Evolutionary conservation across 2,888 invertebrate genomes (phyloP).

Genomic region (Uropetala carovei): DNA sequence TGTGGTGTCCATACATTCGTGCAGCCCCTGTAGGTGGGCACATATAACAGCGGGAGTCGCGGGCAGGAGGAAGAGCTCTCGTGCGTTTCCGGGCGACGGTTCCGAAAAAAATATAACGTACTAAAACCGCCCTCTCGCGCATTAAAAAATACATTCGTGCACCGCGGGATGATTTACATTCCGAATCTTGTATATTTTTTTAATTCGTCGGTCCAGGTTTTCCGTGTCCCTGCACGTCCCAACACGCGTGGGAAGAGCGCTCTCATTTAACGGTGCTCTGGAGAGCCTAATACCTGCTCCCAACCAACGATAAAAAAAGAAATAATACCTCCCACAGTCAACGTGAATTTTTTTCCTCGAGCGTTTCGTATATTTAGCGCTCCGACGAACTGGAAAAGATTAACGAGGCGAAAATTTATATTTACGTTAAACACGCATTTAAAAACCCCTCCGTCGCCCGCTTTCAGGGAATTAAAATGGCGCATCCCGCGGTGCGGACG

Average conservation of each 20-base stretch:
- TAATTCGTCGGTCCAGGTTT: conserved; percentile 21
- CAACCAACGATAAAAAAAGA: not conserved
- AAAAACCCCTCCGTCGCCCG: conserved; percentile 2
- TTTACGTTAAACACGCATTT: conserved; percentile 17
- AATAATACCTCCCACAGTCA: not conserved
- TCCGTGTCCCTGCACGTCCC: not conserved
- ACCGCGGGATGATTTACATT: conserved; percentile 57
- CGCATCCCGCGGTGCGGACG: conserved; percentile 2
- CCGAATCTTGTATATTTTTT: not conserved
- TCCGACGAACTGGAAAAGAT: not conserved
- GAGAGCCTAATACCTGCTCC: not conserved
- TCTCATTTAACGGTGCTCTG: not conserved
- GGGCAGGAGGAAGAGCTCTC: not conserved
- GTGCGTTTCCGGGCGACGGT: conserved; percentile 14
- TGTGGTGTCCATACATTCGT: conserved; percentile 28
- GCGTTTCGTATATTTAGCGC: not conserved
- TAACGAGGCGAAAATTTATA: conserved; percentile 2
- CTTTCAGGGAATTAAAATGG: not conserved
- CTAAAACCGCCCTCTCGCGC: not conserved
- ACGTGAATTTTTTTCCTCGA: conserved; percentile 17
- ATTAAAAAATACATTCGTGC: conserved; percentile 7
- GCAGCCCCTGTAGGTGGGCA: not conserved
- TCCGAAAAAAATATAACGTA: not conserved
- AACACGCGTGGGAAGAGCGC: not conserved
- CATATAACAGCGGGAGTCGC: not conserved